phyloP scores from a whole-genome alignment of 2,888 invertebrate genomes.

The Watsonalla cultraria region DNA sequence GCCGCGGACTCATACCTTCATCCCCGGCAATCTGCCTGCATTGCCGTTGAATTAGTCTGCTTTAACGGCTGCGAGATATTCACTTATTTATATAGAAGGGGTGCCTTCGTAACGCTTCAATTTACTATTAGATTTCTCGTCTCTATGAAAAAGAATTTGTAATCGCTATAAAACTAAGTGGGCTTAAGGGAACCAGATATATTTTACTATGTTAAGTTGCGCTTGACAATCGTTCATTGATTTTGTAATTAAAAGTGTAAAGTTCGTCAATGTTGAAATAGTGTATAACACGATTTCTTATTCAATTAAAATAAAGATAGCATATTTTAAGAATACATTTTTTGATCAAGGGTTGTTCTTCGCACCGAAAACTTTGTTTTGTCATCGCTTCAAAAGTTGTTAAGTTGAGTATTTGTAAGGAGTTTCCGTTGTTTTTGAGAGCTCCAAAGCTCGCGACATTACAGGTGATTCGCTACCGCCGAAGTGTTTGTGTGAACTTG shows the following conservation, averaged over 20 bases:
- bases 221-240: too few species aligned
- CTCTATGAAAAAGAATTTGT: constrained; percentile 14
- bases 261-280: too few species aligned
- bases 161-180: too few species aligned
- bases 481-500: constrained; percentile 46
- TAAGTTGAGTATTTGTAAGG: constrained; percentile 38
- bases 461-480: constrained; percentile 53
- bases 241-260: too few species aligned
- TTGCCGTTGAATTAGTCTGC: constrained; percentile 57
- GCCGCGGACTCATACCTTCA: constrained; percentile 55
- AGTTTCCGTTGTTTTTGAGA: constrained; percentile 53
- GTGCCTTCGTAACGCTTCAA: constrained; percentile 7
- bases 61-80: constrained; percentile 35
- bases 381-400: constrained; percentile 28
- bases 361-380: constrained; percentile 23
- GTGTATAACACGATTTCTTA: too few species aligned
- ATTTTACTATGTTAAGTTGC: too few species aligned
- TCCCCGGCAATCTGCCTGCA: constrained; percentile 59
- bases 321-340: neutral
- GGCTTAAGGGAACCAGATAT: too few species aligned
- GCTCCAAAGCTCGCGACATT: constrained; percentile 35
- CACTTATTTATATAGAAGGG: constrained; percentile 17
- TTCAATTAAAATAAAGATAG: too few species aligned
- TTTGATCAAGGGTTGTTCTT: neutral
- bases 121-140: constrained; percentile 9